Evolutionary conservation across 2,113 vertebrate species (phyloP), one percentile per base, ranked within the genome.

Genomic region (Channa maculata): DNA sequence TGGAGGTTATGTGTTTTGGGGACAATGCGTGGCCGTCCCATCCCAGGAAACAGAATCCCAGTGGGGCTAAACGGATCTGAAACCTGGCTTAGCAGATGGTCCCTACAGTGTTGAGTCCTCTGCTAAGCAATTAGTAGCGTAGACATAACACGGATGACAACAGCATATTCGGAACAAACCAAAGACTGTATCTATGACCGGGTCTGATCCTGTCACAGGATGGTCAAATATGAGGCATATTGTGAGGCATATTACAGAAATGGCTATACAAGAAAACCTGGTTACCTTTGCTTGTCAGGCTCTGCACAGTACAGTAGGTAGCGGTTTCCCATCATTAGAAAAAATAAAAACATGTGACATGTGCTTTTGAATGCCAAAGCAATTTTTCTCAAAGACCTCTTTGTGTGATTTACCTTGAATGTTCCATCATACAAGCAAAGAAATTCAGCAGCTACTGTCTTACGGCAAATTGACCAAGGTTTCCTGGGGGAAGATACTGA

Each of bases 51-150:
- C 83, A 86, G 73, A 90, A 89, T 79, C 89, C 82, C 73, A 68
- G 55, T 55, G 77, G 86, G 89, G 76, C 86, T 85, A 91, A 92
- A 91, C 69, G 24, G 90, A 93, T 92, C 88, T 89, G 74, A 90
- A 84, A 77, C 75, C 69, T 78, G 77, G 71, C 89, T 86, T 81
- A 91, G 77, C 92, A 92, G 85, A 92, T 87, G 89, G 84, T 89
- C 79, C 78, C 79, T 60, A 78, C 73, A 67, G 83, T 83, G 85
- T 88, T 75, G 86, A 91, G 84, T 90, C 82, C 77, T 75, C 84
- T 70, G 84, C 91, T 87, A 62, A 86, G 83, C 89, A 89, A 90
- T 92, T 89, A 87, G 81, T 78, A 65, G 71, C 34, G 58, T 77
- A 89, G 89, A 92, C 88, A 87, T 78, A 79, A 87, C 87, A 87